Base-by-base conservation (phyloP, 2,888 invertebrate species). In the Aphodius granarius region DNA sequence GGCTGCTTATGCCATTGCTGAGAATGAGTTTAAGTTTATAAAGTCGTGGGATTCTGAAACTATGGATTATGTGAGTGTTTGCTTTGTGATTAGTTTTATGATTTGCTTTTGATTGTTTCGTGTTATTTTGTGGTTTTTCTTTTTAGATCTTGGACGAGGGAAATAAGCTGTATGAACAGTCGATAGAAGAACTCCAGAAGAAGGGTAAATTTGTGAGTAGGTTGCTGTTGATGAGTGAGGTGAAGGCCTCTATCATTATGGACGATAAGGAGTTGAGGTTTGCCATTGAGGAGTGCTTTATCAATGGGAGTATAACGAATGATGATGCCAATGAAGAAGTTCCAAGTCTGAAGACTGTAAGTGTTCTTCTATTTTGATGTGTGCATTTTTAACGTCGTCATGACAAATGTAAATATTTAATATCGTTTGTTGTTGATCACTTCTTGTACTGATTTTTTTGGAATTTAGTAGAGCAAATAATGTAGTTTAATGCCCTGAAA, bases 1-100 rank as follows among this genome's bases (percentile, higher is more conserved):
- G 87, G 90, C 89, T 75, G 89, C 90, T 0, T 89, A 90, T 86
- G 89, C 90, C 0, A 89, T 90, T 78, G 88, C 89, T 43, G 86
- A 90, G 78, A 89, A 90, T 0, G 88, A 89, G 79, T 87, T 90
- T 77, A 88, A 88, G 81, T 89, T 89, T 77, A 89, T 90, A 68
- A 88, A 88, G 73, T 88, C 88, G 70, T 93, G 93, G 93, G 79
- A 78, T 18, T 74, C 76, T 6, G 85, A 86, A 13, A 85, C 84
- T 0, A 77, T 90, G 0, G 88, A 90, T 78, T 83, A 86, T n/a
- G 85, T 86, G 80, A 71, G 78, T 43, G 63, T 63, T 18, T 62
- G n/a, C n/a, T 70, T 23, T 43, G 13, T 9, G 13, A 13, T 43
- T 3, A 43, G 13, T 43, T 43, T 43, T 9, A 3, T 6, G 1